Evolutionary conservation across 2,797 vertebrate species (phyloP).

Genomic region (Chelonia mydas): DNA sequence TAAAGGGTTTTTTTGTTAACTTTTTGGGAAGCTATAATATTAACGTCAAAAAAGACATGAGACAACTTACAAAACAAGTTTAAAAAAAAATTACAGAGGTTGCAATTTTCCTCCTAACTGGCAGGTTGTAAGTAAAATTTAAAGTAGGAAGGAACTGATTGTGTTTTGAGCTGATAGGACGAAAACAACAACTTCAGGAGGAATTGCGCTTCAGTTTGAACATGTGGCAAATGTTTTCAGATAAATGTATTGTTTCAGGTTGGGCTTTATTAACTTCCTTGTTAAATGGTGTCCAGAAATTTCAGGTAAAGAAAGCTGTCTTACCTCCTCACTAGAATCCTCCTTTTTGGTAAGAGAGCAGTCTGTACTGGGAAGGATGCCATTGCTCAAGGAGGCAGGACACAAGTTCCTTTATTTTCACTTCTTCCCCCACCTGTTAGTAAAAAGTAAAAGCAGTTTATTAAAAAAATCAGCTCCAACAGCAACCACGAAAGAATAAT

Average conservation of each 20-base stretch:
- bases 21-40: background rate
- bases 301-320: background rate
- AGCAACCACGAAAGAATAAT: background rate
- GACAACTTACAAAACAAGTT: background rate
- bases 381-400: background rate
- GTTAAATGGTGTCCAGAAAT: background rate
- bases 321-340: background rate
- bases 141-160: background rate
- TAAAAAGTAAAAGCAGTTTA: rapidly evolving
- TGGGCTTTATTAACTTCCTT: background rate
- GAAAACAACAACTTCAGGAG: background rate
- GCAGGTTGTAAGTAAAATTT: background rate
- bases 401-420: background rate
- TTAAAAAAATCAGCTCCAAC: background rate
- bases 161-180: background rate
- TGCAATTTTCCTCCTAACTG: background rate
- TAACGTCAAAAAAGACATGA: background rate
- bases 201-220: background rate
- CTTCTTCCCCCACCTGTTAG: background rate
- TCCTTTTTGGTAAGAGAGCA: background rate
- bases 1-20: background rate
- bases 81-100: background rate
- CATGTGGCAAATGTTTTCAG: background rate
- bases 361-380: background rate
- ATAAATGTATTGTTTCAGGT: background rate